A percentile compares a stretch with the other conserved stretches of the same genome.
phyloP scores from a whole-genome alignment of 2,888 invertebrate species.

The Homarus gammarus region DNA sequence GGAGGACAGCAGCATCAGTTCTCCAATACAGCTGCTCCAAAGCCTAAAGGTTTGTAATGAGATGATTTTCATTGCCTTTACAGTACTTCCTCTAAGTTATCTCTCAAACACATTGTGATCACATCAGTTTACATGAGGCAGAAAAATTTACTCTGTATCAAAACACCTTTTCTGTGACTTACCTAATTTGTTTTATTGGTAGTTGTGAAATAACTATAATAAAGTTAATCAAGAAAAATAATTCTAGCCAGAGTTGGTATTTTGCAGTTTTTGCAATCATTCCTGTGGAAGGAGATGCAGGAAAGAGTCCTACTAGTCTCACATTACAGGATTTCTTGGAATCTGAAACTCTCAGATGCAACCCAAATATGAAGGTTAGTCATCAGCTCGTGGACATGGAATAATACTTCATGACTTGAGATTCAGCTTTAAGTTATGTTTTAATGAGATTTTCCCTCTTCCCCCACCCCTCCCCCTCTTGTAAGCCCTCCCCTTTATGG shows the following conservation, averaged over 20 bases:
- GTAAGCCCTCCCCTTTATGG: too few relatives aligned
- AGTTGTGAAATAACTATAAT: too few relatives aligned
- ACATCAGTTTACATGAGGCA: too few relatives aligned
- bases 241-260: background rate
- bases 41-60: constrained; percentile 25
- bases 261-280: constrained; percentile 65
- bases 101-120: too few relatives aligned
- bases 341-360: constrained; percentile 52
- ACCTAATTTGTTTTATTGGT: too few relatives aligned
- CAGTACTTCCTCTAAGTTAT: too few relatives aligned
- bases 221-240: too few relatives aligned
- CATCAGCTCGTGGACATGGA: background rate
- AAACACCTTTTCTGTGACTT: too few relatives aligned
- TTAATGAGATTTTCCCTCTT: background rate
- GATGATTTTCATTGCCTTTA: too few relatives aligned
- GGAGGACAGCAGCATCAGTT: background rate
- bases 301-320: constrained; percentile 47
- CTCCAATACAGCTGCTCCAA: background rate
- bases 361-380: constrained; percentile 69
- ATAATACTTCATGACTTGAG: background rate
- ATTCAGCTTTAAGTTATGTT: background rate
- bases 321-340: constrained; percentile 63
- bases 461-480: too few relatives aligned
- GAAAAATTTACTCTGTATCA: too few relatives aligned
- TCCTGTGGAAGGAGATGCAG: constrained; percentile 37